A percentile compares a stretch with the other conserved stretches of the same genome.
phyloP scores from a whole-genome alignment of 2,888 invertebrate species.

The Lordiphosa andalusiaca region DNA sequence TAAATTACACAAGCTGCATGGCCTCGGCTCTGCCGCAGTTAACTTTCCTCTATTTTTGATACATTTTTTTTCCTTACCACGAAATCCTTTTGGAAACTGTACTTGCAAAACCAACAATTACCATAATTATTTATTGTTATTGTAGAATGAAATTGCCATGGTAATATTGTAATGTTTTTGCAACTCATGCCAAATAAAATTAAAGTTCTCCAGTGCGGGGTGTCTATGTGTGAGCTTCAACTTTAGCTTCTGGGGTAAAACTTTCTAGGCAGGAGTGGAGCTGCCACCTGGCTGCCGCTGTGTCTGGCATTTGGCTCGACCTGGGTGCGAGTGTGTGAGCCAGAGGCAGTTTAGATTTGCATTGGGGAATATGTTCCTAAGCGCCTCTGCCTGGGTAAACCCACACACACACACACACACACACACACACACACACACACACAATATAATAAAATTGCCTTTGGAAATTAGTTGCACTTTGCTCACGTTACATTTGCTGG shows the following conservation, averaged over 20 bases:
- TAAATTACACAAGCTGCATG: too few relatives aligned
- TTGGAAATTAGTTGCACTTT: conserved; percentile 69
- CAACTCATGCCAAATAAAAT: conserved; percentile 65
- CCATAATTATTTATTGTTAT: conserved; percentile 5
- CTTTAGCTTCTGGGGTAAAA: conserved; percentile 43
- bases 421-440: not conserved
- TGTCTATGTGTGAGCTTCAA: conserved; percentile 42
- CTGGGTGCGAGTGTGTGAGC: conserved; percentile 21
- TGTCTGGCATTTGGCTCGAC: conserved; percentile 1
- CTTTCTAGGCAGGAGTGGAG: conserved; percentile 25
- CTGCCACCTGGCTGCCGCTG: conserved; percentile 3
- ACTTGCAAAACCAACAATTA: too few relatives aligned
- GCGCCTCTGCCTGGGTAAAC: conserved; percentile 29
- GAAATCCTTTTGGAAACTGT: too few relatives aligned
- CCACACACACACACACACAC: not conserved
- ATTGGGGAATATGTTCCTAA: conserved; percentile 60
- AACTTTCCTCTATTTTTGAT: too few relatives aligned
- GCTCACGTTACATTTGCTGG: conserved; percentile 47
- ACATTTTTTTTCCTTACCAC: too few relatives aligned
- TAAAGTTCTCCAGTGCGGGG: conserved; percentile 45
- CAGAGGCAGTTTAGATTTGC: conserved; percentile 66
- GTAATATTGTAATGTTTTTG: conserved; percentile 20
- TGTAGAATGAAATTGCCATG: conserved; percentile 8
- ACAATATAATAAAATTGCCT: conserved; percentile 62
- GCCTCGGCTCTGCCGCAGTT: too few relatives aligned